phyloP scores from a whole-genome alignment of 2,888 invertebrate genomes.

The Drosophila lacicola region DNA sequence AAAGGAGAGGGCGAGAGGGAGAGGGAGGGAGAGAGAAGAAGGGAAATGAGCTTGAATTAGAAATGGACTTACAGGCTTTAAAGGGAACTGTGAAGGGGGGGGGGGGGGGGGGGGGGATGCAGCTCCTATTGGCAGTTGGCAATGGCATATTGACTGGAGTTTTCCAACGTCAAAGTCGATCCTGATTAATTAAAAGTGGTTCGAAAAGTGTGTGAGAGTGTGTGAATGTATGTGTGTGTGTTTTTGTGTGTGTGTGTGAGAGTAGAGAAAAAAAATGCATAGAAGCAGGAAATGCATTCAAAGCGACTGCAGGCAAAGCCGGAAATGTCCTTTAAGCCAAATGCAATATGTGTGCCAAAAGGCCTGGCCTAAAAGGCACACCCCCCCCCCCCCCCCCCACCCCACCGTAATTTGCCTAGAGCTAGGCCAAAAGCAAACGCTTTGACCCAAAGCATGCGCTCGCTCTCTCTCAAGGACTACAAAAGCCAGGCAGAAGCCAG shows the following conservation, averaged over 20 bases:
- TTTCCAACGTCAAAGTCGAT: constrained; percentile 70
- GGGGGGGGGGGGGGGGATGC: too few species aligned
- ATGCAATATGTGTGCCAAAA: constrained; percentile 45
- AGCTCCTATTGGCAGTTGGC: constrained; percentile 50
- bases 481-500: constrained; percentile 3
- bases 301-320: constrained; percentile 7
- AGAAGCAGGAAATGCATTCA: constrained; percentile 18
- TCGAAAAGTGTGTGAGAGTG: constrained; percentile 13
- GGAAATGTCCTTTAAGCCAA: constrained; percentile 58
- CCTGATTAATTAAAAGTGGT: constrained; percentile 77
- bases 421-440: constrained; percentile 64
- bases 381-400: not conserved
- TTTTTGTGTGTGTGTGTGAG: constrained; percentile 5
- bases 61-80: not conserved
- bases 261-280: constrained; percentile 25
- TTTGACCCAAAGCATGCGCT: constrained; percentile 21
- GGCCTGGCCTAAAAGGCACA: constrained; percentile 38
- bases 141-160: constrained; percentile 62
- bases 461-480: constrained; percentile 3
- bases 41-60: constrained; percentile 4
- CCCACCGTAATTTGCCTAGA: constrained; percentile 46
- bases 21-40: not conserved
- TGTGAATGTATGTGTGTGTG: not conserved
- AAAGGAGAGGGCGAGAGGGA: not conserved
- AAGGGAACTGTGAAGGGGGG: too few species aligned